A percentile compares a stretch with the other conserved stretches of the same genome.
Conservation (phyloP, 2,888 invertebrate species). For the Choristoneura rosaceana region DNA sequence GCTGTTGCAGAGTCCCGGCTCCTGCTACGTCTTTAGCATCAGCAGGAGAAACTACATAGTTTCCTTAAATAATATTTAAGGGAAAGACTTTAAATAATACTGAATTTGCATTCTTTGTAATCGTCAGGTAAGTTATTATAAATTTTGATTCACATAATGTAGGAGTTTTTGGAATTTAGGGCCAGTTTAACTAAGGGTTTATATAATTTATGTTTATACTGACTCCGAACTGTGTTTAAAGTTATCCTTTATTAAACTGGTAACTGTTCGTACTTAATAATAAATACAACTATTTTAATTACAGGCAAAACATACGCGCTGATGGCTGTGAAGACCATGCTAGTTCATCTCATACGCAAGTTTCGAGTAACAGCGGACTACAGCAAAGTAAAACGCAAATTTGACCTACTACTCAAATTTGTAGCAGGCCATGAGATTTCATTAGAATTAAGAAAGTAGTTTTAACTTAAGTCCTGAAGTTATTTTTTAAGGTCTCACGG, state of each 20-base stretch:
- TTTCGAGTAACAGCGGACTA: constrained; percentile 54
- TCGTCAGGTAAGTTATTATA: too few species aligned
- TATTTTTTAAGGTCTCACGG: too few species aligned
- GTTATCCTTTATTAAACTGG: too few species aligned
- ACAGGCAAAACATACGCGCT: constrained; percentile 60
- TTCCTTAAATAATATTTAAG: background rate
- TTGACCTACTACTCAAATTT: constrained; percentile 26
- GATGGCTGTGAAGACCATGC: constrained; percentile 56
- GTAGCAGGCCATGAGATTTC: constrained; percentile 28
- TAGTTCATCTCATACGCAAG: constrained; percentile 54
- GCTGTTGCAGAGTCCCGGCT: constrained; percentile 49
- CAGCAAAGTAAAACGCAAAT: constrained; percentile 45
- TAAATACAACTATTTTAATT: constrained; percentile 19
- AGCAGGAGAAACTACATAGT: constrained; percentile 54
- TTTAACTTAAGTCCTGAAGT: background rate
- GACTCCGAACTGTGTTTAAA: too few species aligned
- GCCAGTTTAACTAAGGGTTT: too few species aligned
- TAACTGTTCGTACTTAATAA: background rate
- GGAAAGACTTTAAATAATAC: too few species aligned
- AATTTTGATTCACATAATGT: too few species aligned
- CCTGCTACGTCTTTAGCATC: constrained; percentile 52
- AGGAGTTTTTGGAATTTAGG: too few species aligned
- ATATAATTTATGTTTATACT: too few species aligned
- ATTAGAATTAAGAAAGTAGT: constrained; percentile 7
- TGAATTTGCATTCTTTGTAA: too few species aligned